A percentile compares a stretch with the other conserved stretches of the same genome.
phyloP scores from a whole-genome alignment of 2,888 invertebrate species.

The Bhutanitis thaidina region DNA sequence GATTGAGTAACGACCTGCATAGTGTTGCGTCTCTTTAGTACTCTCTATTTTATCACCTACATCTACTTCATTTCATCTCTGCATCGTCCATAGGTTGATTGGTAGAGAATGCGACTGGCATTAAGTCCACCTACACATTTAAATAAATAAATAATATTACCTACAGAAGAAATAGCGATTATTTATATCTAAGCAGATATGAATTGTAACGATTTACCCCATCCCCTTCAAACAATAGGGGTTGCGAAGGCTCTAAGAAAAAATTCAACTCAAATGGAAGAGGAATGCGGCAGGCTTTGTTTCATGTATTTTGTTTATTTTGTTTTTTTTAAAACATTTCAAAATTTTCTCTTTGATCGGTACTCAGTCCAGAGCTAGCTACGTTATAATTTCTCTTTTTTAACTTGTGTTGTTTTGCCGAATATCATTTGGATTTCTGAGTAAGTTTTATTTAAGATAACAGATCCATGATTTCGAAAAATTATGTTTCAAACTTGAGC shows the following conservation, averaged over 20 bases:
- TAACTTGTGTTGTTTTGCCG: conserved; percentile 26
- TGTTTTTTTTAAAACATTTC: conserved; percentile 46
- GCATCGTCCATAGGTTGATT: no score
- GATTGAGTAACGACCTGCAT: no score
- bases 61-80: no score
- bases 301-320: conserved; percentile 38
- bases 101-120: no score
- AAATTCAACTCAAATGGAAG: conserved; percentile 49
- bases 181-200: conserved; percentile 30
- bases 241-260: conserved; percentile 58
- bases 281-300: conserved; percentile 54
- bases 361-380: conserved; percentile 25
- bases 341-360: conserved; percentile 55
- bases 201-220: conserved; percentile 52
- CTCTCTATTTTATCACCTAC: no score
- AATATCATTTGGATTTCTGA: conserved; percentile 10
- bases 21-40: no score
- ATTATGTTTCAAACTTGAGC: no score
- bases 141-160: no score
- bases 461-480: no score
- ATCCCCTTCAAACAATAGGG: conserved; percentile 43
- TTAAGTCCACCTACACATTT: no score
- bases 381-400: conserved; percentile 21
- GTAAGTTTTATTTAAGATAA: not conserved
- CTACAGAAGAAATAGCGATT: not conserved